phyloP scores from a whole-genome alignment of 92 coral and sea anemone genomes.

The Palythoa grandiflora region DNA sequence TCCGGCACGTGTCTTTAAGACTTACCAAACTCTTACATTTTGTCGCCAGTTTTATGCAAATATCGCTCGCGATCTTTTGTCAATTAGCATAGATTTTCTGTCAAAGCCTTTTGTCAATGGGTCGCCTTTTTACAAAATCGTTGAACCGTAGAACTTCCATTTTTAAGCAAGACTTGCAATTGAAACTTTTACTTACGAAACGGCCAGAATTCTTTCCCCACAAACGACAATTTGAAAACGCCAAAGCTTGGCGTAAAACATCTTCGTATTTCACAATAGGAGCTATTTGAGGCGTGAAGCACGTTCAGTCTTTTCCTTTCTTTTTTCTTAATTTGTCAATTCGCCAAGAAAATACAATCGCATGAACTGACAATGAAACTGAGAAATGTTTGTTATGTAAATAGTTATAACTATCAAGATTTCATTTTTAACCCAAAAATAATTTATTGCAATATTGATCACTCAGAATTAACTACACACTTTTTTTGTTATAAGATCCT shows the following conservation, averaged over 20 bases:
- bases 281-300: neutral
- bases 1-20: slow-evolving; percentile 46
- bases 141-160: neutral
- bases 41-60: slow-evolving; percentile 38
- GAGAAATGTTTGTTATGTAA: too few relatives aligned
- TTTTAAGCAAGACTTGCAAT: neutral
- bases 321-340: too few relatives aligned
- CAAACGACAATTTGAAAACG: neutral
- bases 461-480: too few relatives aligned
- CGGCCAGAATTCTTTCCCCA: too few relatives aligned
- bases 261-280: neutral
- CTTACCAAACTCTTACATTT: slow-evolving; percentile 30
- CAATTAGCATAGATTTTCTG: neutral
- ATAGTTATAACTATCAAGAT: too few relatives aligned
- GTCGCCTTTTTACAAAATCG: neutral
- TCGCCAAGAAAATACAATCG: neutral
- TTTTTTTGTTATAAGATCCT: too few relatives aligned
- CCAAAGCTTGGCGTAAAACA: neutral
- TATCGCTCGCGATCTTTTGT: slow-evolving; percentile 16
- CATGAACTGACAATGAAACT: too few relatives aligned
- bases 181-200: neutral
- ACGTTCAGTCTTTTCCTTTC: neutral
- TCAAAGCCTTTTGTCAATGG: slow-evolving; percentile 10
- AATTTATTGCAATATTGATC: too few relatives aligned
- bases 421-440: too few relatives aligned